Base-by-base conservation (phyloP, 2,888 invertebrate species). In the Pseudoips prasinana region DNA sequence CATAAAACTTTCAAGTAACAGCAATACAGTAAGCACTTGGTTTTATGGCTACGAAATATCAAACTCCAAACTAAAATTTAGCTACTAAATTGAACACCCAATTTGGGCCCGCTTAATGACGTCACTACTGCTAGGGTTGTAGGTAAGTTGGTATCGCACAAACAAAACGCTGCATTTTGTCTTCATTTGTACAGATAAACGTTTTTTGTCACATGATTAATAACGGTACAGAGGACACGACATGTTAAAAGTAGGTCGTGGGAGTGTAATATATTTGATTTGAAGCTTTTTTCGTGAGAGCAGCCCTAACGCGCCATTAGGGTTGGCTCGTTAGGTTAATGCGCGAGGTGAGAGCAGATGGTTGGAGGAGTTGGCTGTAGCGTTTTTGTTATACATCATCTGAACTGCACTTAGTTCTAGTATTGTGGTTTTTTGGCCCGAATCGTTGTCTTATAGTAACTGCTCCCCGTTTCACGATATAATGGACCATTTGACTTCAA, bases 281-380 rank as follows among this genome's bases (percentile, higher is more conserved):
- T 73, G 64, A 57, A 67, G 70, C 67, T 81, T 82, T 83, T 84
- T 77, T 52, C 46, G 61, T 54, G 68, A 44, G 64, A 40, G 70
- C 69, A 74, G 58, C 76, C 82, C 76, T 79, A 73, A 71, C 73
- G 71, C 59, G 76, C 85, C 84, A 86, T 87, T 86, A 87, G 77
- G 77, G 69, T 68, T 68, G 46, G 79, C 85, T 87, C 87, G 86
- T 87, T 87, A 86, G 77, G 74, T 76, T 81, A 86, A 86, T 84
- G 84, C 76, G 75, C 65, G 75, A 76, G 79, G 83, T 76, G 73
- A 63, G 73, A 74, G 75, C 86, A 86, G 84, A 70, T 86, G 87
- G 71, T 76, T 67, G 58, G 62, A 58, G 46, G 58, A 52, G 53
- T 66, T 68, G 64, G 62, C 45, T 46, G 42, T 61, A 54, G 43